These are phyloP conservation scores for Leptestheria dahalacensis DNA, from an alignment of 1,140 invertebrate genomes.

Conservation along the genomic window DNA sequence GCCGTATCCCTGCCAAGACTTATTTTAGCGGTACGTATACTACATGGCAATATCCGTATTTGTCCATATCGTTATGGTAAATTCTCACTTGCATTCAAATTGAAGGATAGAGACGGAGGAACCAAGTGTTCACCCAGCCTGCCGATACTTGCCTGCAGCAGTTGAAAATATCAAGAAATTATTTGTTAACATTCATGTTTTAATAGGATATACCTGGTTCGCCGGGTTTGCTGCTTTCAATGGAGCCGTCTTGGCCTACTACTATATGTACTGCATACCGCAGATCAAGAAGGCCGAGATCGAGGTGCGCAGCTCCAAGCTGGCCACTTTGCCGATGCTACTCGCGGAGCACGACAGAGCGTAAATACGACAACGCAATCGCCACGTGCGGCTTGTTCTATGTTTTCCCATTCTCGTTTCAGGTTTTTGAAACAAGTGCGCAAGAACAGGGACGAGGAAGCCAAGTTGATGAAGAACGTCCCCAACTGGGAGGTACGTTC, in stretches of 20 bases:
- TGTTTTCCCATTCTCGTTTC: too few relatives aligned
- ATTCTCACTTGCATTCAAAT: too few relatives aligned
- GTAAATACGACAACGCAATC: constrained; percentile 30
- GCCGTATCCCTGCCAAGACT: constrained; percentile 46
- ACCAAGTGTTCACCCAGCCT: too few relatives aligned
- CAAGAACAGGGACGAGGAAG: constrained; percentile 66
- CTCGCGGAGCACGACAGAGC: constrained; percentile 63
- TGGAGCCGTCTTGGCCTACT: constrained; percentile 38
- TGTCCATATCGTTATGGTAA: too few relatives aligned
- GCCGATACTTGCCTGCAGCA: too few relatives aligned
- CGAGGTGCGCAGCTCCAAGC: constrained; percentile 53
- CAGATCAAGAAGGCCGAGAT: constrained; percentile 38
- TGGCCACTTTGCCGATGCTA: constrained; percentile 57
- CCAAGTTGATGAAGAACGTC: constrained; percentile 70
- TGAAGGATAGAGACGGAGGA: too few relatives aligned
- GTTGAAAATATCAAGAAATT: constrained; percentile 5
- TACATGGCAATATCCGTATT: constrained; percentile 5
- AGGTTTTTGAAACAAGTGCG: constrained; percentile 59
- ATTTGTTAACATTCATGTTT: constrained; percentile 17
- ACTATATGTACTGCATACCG: constrained; percentile 31
- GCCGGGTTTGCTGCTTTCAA: constrained; percentile 43
- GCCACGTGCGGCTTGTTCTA: too few relatives aligned
- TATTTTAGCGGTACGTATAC: constrained; percentile 44
- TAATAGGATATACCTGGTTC: constrained; percentile 39
- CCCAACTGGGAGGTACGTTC: constrained; percentile 62